Conservation (phyloP, 37 sponge, comb jelly and placozoan species). For the Oopsacas minuta region DNA sequence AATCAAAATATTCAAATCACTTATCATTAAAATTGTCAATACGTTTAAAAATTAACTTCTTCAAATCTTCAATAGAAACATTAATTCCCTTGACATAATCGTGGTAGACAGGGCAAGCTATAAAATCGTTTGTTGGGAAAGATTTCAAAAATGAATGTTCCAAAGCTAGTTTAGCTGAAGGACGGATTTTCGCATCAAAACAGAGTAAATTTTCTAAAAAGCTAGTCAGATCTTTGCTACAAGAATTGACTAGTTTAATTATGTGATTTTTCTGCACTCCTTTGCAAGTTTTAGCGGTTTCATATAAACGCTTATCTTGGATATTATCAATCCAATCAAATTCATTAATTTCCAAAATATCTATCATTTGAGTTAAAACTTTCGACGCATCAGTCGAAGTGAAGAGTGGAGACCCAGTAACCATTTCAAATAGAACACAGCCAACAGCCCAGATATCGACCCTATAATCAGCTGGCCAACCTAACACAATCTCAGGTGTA, state of each 20-base stretch:
- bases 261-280: neutral
- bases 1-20: neutral
- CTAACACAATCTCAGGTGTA: neutral
- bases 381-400: neutral
- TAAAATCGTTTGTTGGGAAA: neutral
- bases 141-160: neutral
- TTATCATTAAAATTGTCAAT: neutral
- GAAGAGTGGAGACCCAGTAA: neutral
- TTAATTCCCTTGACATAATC: neutral
- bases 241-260: neutral
- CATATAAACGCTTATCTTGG: neutral
- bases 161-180: constrained; percentile 4
- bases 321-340: neutral
- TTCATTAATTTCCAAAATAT: neutral
- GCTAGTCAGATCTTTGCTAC: neutral
- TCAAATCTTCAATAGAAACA: neutral
- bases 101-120: neutral
- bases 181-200: neutral
- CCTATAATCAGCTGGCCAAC: neutral
- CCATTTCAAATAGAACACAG: neutral
- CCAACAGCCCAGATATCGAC: constrained; percentile 15
- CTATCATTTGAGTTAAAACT: neutral
- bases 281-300: neutral
- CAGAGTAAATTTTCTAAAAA: neutral
- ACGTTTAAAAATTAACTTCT: neutral